phyloP scores from a whole-genome alignment of 2,113 vertebrate species.

The Chiloscyllium plagiosum region DNA sequence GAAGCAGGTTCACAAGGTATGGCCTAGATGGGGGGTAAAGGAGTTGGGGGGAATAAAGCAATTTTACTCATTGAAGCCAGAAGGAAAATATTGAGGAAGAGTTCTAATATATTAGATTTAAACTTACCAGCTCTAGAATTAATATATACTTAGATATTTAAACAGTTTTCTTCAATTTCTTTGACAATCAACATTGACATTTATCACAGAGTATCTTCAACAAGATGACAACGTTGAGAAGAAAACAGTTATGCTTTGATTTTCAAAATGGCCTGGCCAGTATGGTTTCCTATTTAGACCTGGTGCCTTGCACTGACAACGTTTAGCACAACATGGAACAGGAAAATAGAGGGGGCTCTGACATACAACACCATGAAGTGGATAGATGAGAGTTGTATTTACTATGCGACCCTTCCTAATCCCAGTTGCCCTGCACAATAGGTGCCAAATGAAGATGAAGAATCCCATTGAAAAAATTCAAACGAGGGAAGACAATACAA shows the following conservation, averaged over 20 bases:
- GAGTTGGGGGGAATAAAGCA: not conserved
- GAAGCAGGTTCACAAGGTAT: slow-evolving; percentile 87
- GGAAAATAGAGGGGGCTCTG: not conserved
- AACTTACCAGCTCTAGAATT: not conserved
- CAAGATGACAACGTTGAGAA: not conserved
- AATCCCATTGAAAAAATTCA: not conserved
- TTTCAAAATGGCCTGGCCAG: not conserved
- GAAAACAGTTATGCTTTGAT: not conserved
- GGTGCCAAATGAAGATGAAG: not conserved
- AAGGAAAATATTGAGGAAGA: not conserved
- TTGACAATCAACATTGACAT: not conserved
- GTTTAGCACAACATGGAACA: not conserved
- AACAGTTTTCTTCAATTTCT: not conserved
- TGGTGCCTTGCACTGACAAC: not conserved
- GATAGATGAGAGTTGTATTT: no score
- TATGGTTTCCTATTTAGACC: not conserved
- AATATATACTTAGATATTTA: not conserved
- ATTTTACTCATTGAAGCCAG: not conserved
- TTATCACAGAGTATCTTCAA: not conserved
- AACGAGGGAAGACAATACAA: not conserved
- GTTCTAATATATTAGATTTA: not conserved
- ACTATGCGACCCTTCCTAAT: not conserved
- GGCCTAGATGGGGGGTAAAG: slow-evolving; percentile 58
- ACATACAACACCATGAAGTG: not conserved
- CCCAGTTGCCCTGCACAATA: not conserved